Conservation (phyloP, 2,888 invertebrate species). For the Lasioglossum villosulum region DNA sequence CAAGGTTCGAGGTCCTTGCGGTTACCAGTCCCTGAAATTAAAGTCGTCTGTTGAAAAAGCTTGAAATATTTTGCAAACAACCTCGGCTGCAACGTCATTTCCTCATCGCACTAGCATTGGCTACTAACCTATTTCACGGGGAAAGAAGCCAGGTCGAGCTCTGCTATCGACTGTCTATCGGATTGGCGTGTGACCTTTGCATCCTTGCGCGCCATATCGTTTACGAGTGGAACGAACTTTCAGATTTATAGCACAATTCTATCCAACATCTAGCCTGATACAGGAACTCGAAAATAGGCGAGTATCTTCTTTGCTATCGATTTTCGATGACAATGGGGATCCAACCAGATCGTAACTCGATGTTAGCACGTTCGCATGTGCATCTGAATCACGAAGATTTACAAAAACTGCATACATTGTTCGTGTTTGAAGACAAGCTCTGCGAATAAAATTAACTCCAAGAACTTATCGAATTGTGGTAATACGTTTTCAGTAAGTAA, state of each 20-base stretch:
- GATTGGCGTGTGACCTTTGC: slow-evolving; percentile 79
- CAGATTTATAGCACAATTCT: slow-evolving; percentile 31
- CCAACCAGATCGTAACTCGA: neutral
- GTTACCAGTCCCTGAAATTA: slow-evolving; percentile 4
- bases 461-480: neutral
- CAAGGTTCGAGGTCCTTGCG: slow-evolving; percentile 33
- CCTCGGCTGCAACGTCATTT: slow-evolving; percentile 68
- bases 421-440: neutral
- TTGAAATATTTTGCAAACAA: slow-evolving; percentile 53
- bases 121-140: slow-evolving; percentile 75
- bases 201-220: slow-evolving; percentile 65
- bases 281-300: neutral
- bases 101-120: slow-evolving; percentile 63
- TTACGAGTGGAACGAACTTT: slow-evolving; percentile 48
- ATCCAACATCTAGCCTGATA: slow-evolving; percentile 29
- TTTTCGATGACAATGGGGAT: neutral
- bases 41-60: slow-evolving; percentile 36
- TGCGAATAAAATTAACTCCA: neutral
- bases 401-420: neutral
- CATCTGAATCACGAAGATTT: neutral
- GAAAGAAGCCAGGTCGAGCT: slow-evolving; percentile 76
- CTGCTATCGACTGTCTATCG: slow-evolving; percentile 79
- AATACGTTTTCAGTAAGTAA: neutral
- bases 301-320: neutral
- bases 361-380: neutral